Evolutionary conservation across 1,140 invertebrate species (phyloP), one percentile per base, ranked within the genome.

Genomic region (Drosophila lacteicornis): DNA sequence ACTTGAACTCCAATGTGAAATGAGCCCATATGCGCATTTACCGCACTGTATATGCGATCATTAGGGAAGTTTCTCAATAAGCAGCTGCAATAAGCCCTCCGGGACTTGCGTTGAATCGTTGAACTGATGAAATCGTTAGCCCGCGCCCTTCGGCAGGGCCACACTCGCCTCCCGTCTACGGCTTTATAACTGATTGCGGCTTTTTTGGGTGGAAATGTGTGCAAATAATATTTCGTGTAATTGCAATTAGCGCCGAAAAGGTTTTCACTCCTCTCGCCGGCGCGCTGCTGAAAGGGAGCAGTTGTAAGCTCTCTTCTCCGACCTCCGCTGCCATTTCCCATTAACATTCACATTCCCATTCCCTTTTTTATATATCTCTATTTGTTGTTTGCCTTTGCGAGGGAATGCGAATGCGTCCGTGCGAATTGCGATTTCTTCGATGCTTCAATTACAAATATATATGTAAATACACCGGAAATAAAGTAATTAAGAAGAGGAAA

Each of bases 211-310:
- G 62, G 25, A 40, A 58, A 57, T 81, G 79, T 80, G 66, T 77
- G 73, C 80, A 84, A 84, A 83, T 75, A 83, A 84, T 84, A 84
- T 80, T 84, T 83, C 67, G 62, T 83, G 62, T 83, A 84, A 84
- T 83, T 84, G 81, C 81, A 83, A 84, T 84, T 83, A 80, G 71
- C 63, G 76, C 58, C 55, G 76, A 80, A 82, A 65, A 46, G 76
- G 62, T 73, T 79, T 68, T 50, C 73, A 25, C 27, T 53, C 2
- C 40, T 61, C 68, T 61, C 68, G 42, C 36, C 30, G 53, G 13
- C 4, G 36, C 33, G 42, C 33, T n/a, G 42, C 33, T n/a, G 22
- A 57, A 60, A 40, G 25, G 53, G 50, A 60, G 43, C 40, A 45
- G 45, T 51, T 25, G 38, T 58, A 9, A 47, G 43, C 43, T 73